Evolutionary conservation across 2,113 vertebrate genomes (phyloP).

Genomic region (Anser brachyrhynchus): DNA sequence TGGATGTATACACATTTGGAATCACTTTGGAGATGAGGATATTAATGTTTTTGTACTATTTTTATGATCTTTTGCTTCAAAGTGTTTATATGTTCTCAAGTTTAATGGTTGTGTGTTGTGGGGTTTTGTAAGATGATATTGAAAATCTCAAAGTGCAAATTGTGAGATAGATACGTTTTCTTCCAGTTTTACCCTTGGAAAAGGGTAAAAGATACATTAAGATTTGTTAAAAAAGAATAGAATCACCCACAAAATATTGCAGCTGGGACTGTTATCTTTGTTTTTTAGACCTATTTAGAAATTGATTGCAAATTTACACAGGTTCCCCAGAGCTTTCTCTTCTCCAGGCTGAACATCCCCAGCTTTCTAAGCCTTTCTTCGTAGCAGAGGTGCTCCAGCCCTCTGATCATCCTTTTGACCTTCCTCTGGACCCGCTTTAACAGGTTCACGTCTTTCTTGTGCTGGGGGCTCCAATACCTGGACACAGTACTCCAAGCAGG

Average conservation of each 20-base stretch:
- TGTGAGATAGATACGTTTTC: not conserved
- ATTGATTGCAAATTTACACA: not conserved
- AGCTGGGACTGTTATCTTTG: not conserved
- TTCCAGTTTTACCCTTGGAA: not conserved
- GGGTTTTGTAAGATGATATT: not conserved
- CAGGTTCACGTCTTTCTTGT: too few species aligned
- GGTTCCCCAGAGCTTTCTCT: too few species aligned
- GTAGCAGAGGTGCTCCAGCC: too few species aligned
- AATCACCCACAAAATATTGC: not conserved
- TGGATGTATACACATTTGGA: not conserved
- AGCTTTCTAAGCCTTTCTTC: too few species aligned
- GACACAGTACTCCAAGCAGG: too few species aligned
- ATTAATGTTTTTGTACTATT: not conserved
- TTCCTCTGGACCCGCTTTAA: too few species aligned
- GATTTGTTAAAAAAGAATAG: not conserved
- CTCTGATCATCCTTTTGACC: too few species aligned
- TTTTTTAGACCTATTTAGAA: not conserved
- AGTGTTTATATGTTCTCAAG: not conserved
- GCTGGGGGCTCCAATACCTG: too few species aligned
- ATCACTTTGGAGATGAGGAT: not conserved
- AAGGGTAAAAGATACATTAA: not conserved
- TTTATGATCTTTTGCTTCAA: not conserved
- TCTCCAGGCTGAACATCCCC: too few species aligned
- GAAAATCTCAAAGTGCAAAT: not conserved
- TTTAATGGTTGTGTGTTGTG: not conserved